A percentile compares a stretch with the other conserved stretches of the same genome.
These are phyloP conservation scores for Araneus ventricosus DNA, from an alignment of 1,140 invertebrate species.

Conservation along the genomic window DNA sequence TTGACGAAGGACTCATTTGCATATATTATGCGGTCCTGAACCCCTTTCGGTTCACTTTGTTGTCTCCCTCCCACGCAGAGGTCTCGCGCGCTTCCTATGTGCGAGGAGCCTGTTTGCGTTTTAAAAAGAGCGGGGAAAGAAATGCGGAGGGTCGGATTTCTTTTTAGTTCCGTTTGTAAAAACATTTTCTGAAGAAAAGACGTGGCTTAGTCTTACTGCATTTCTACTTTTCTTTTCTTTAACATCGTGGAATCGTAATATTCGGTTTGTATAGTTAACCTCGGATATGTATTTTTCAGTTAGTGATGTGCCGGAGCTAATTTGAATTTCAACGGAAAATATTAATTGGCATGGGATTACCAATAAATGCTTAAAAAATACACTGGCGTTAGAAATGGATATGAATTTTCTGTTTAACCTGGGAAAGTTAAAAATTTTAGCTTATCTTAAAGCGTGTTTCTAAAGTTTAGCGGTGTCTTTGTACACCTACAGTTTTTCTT, in stretches of 20 bases:
- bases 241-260: neutral
- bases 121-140: neutral
- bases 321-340: too few relatives aligned
- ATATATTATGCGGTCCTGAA: constrained; percentile 46
- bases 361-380: too few relatives aligned
- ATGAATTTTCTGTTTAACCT: too few relatives aligned
- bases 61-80: neutral
- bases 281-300: too few relatives aligned
- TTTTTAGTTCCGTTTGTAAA: neutral
- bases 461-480: too few relatives aligned
- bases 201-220: neutral
- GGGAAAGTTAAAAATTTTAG: too few relatives aligned
- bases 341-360: too few relatives aligned
- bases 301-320: too few relatives aligned
- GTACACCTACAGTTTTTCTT: too few relatives aligned
- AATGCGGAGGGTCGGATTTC: neutral
- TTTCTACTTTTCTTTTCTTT: neutral
- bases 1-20: constrained; percentile 33
- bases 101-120: neutral
- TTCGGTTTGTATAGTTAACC: too few relatives aligned
- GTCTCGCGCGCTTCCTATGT: neutral
- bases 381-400: too few relatives aligned
- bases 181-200: neutral
- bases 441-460: too few relatives aligned
- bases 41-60: constrained; percentile 35